Conservation (phyloP, 2,888 invertebrate genomes). For the Lobophora halterata region DNA sequence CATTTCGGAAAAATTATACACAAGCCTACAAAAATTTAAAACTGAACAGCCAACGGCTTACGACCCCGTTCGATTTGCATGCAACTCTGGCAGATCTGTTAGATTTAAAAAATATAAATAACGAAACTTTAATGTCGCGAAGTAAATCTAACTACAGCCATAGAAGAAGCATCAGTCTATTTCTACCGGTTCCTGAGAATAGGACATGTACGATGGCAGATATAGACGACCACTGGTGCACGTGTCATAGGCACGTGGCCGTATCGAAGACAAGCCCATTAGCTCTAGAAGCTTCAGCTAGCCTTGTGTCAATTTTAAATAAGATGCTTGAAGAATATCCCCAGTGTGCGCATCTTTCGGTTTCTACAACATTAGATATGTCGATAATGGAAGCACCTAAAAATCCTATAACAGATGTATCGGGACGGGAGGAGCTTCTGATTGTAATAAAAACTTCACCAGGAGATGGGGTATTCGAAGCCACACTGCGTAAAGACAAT, state of each 20-base stretch:
- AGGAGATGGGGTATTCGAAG: slow-evolving; percentile 88
- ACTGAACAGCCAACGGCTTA: slow-evolving; percentile 85
- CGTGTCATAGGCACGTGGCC: slow-evolving; percentile 86
- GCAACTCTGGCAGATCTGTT: slow-evolving; percentile 87
- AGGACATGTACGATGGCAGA: slow-evolving; percentile 89
- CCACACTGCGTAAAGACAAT: slow-evolving; percentile 79
- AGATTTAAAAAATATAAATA: slow-evolving; percentile 67
- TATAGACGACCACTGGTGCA: slow-evolving; percentile 93
- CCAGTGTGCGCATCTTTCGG: slow-evolving; percentile 83
- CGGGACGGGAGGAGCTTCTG: slow-evolving; percentile 81
- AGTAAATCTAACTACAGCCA: slow-evolving; percentile 50
- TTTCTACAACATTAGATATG: slow-evolving; percentile 84
- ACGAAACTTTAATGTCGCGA: slow-evolving; percentile 58
- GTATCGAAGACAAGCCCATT: slow-evolving; percentile 74
- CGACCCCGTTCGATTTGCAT: slow-evolving; percentile 91
- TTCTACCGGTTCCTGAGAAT: slow-evolving; percentile 84
- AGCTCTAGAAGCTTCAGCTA: slow-evolving; percentile 81
- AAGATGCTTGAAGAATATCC: slow-evolving; percentile 77
- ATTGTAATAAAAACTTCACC: slow-evolving; percentile 83
- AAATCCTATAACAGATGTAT: slow-evolving; percentile 49
- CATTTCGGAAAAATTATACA: slow-evolving; percentile 84
- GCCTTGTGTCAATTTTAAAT: slow-evolving; percentile 85
- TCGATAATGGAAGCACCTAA: slow-evolving; percentile 78
- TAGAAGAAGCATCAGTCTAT: slow-evolving; percentile 86
- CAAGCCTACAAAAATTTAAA: slow-evolving; percentile 83